A percentile compares a stretch with the other conserved stretches of the same genome.
These are phyloP conservation scores for Synanthedon andrenaeformis DNA, from an alignment of 2,888 invertebrate species.

Conservation along the genomic window DNA sequence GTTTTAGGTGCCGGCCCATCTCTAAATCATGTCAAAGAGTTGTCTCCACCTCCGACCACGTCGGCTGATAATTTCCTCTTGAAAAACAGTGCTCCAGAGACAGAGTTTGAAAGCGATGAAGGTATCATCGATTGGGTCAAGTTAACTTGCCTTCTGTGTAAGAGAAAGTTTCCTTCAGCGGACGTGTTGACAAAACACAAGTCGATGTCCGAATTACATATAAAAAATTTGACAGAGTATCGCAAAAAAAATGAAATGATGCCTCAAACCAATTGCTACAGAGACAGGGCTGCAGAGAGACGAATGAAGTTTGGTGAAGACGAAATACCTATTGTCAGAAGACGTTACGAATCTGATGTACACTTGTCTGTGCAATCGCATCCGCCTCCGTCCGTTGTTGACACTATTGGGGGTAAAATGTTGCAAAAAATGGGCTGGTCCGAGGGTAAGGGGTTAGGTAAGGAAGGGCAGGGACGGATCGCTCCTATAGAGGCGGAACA, in stretches of 20 bases:
- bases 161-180: constrained; percentile 90
- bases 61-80: constrained; percentile 43
- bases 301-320: constrained; percentile 93
- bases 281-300: constrained; percentile 96
- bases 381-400: constrained; percentile 78
- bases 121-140: constrained; percentile 89
- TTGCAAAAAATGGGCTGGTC: constrained; percentile 99
- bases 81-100: constrained; percentile 61
- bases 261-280: constrained; percentile 71
- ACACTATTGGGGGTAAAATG: constrained; percentile 94
- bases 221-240: constrained; percentile 79
- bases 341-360: constrained; percentile 48
- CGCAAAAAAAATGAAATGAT: constrained; percentile 48
- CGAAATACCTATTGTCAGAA: constrained; percentile 70
- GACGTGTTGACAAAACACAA: constrained; percentile 93
- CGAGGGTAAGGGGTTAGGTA: constrained; percentile 95
- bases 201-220: constrained; percentile 93
- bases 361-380: constrained; percentile 66
- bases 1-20: constrained; percentile 81
- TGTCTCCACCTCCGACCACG: constrained; percentile 36
- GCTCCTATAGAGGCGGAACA: constrained; percentile 88
- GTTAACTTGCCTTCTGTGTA: constrained; percentile 93
- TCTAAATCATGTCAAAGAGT: constrained; percentile 43
- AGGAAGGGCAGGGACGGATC: constrained; percentile 91
- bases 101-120: constrained; percentile 75